phyloP scores from a whole-genome alignment of 2,888 invertebrate genomes.

The Heteropelma amictum region DNA sequence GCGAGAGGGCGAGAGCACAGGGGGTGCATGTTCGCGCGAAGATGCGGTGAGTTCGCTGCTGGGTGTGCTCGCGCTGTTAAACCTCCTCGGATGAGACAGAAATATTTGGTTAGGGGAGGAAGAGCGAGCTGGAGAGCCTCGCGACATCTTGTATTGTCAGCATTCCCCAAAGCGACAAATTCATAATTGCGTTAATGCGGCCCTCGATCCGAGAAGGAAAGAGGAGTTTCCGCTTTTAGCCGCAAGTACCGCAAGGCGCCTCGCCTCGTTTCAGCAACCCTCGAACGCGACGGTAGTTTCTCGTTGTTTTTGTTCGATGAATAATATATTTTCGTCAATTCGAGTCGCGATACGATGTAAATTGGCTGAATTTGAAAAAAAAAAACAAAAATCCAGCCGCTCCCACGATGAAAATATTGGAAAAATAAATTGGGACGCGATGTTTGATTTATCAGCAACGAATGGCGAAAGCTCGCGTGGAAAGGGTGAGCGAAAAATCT shows the following conservation, averaged over 20 bases:
- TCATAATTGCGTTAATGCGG: conserved; percentile 77
- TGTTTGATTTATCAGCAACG: conserved; percentile 41
- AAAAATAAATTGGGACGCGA: conserved; percentile 8
- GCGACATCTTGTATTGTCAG: conserved; percentile 78
- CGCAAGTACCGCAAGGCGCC: conserved; percentile 72
- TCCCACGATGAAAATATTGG: no score
- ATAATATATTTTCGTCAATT: neutral
- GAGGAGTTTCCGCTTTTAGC: conserved; percentile 61
- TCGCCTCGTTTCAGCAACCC: neutral
- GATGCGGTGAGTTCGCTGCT: conserved; percentile 49
- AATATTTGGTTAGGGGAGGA: conserved; percentile 44
- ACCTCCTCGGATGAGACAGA: conserved; percentile 16
- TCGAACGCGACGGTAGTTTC: neutral
- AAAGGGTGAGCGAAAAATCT: conserved; percentile 38
- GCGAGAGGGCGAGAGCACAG: conserved; percentile 49
- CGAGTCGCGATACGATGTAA: no score
- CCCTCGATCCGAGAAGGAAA: conserved; percentile 43
- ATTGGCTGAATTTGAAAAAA: no score
- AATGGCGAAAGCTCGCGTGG: conserved; percentile 15
- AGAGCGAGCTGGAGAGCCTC: conserved; percentile 60
- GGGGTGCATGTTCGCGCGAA: conserved; percentile 41
- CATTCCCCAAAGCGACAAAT: conserved; percentile 74
- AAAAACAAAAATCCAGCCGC: neutral
- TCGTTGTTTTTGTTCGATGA: neutral
- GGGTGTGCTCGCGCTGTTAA: conserved; percentile 12